These are phyloP conservation scores for Lophotriccus pileatus DNA, from an alignment of 2,797 vertebrate genomes.

Conservation along the genomic window DNA sequence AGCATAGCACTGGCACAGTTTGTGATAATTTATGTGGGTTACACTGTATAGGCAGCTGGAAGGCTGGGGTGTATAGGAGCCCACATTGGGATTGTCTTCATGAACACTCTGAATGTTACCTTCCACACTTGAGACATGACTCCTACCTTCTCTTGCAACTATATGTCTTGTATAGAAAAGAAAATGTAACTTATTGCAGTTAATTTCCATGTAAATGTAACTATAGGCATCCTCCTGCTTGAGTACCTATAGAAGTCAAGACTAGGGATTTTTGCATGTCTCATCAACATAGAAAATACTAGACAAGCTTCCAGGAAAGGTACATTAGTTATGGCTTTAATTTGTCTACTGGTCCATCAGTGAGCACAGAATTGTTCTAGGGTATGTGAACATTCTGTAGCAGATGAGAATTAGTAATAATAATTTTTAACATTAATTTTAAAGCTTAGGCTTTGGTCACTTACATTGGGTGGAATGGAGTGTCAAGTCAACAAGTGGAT, in stretches of 20 bases:
- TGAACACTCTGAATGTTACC: not conserved
- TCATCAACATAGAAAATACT: not conserved
- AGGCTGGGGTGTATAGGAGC: not conserved
- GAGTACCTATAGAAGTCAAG: not conserved
- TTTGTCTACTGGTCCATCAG: not conserved
- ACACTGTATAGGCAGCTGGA: not conserved
- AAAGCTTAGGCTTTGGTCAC: not conserved
- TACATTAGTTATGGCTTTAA: not conserved
- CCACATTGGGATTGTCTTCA: not conserved
- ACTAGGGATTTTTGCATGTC: not conserved
- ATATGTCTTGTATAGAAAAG: not conserved
- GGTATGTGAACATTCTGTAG: not conserved
- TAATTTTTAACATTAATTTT: not conserved
- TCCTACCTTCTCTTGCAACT: not conserved
- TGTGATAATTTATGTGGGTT: not conserved
- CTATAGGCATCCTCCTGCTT: not conserved
- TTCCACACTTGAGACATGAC: not conserved
- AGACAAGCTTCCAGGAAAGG: not conserved
- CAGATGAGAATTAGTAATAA: not conserved
- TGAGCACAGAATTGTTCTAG: not conserved
- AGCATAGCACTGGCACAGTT: not conserved
- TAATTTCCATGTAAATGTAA: not conserved
- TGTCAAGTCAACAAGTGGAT: not conserved
- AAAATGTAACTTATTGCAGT: not conserved
- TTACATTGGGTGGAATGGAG: not conserved